Evolutionary conservation across 2,797 vertebrate species (phyloP).

Genomic region (Merluccius polli): DNA sequence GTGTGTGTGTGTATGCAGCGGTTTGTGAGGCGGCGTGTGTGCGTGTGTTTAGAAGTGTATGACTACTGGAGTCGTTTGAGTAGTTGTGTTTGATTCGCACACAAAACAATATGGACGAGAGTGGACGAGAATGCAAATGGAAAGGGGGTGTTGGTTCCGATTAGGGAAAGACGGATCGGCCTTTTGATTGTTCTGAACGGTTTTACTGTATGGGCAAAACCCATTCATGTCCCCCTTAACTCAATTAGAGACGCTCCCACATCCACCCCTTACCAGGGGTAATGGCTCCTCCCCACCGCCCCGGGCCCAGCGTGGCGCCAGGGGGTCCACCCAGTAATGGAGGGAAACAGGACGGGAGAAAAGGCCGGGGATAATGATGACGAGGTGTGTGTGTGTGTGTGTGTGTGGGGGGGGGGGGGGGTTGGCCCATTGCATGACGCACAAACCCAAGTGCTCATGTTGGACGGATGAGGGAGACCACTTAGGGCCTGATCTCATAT

Average conservation of each 20-base stretch:
- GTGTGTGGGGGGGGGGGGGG: slow-evolving; percentile 20
- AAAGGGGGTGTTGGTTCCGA: slow-evolving; percentile 23
- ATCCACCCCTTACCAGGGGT: slow-evolving; percentile 49
- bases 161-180: slow-evolving; percentile 64
- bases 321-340: slow-evolving; percentile 40
- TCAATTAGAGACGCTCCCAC: slow-evolving; percentile 64
- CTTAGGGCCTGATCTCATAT: slow-evolving; percentile 29
- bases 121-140: slow-evolving; percentile 2
- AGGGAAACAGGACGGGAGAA: slow-evolving; percentile 18
- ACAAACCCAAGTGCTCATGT: slow-evolving; percentile 17
- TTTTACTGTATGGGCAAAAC: slow-evolving; percentile 68
- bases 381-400: background rate
- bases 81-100: background rate
- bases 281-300: slow-evolving; percentile 42
- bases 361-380: slow-evolving; percentile 15
- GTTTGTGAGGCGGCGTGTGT: too few species aligned
- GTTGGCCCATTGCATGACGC: slow-evolving; percentile 42
- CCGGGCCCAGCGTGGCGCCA: slow-evolving; percentile 54
- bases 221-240: slow-evolving; percentile 71
- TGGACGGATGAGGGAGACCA: slow-evolving; percentile 42
- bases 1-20: too few species aligned
- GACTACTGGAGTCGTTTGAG: background rate
- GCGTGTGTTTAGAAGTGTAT: too few species aligned
- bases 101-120: background rate
- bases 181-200: slow-evolving; percentile 55